Percentiles rank a stretch among this genome's conserved stretches.
phyloP scores from a whole-genome alignment of 2,888 invertebrate species.

The Pogonocherus hispidulus region DNA sequence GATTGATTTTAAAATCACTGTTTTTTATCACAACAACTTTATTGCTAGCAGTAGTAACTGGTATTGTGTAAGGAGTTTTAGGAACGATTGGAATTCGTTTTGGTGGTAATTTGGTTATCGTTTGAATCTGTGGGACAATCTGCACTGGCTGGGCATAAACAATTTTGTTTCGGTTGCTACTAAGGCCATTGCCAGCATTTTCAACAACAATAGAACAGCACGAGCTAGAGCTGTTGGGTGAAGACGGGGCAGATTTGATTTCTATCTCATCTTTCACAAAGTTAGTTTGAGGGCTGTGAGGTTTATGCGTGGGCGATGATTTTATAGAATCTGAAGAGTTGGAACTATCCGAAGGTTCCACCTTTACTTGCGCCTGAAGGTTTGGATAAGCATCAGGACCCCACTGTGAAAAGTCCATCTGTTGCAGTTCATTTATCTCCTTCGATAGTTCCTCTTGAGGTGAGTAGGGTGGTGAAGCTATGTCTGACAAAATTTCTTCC shows the following conservation, averaged over 20 bases:
- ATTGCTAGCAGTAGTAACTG: constrained; percentile 46
- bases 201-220: constrained; percentile 23
- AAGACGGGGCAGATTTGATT: constrained; percentile 42
- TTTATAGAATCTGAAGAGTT: constrained; percentile 54
- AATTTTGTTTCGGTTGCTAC: constrained; percentile 28
- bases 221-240: constrained; percentile 28
- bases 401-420: constrained; percentile 54
- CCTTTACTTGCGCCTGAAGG: constrained; percentile 58
- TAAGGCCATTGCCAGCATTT: constrained; percentile 6
- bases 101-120: constrained; percentile 44
- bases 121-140: constrained; percentile 42
- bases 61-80: constrained; percentile 51
- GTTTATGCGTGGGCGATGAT: constrained; percentile 51
- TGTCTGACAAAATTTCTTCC: constrained; percentile 64
- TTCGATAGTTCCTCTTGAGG: constrained; percentile 44
- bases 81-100: constrained; percentile 59
- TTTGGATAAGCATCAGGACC: constrained; percentile 54
- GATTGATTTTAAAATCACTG: constrained; percentile 41
- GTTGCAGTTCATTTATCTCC: constrained; percentile 48
- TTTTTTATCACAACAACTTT: constrained; percentile 53
- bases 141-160: constrained; percentile 47
- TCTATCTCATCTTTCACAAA: constrained; percentile 39
- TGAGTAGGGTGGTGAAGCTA: constrained; percentile 53
- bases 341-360: constrained; percentile 53
- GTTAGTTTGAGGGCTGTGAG: constrained; percentile 30